Conservation (phyloP, 2,888 invertebrate genomes). For the Entomobrya multifasciata region DNA sequence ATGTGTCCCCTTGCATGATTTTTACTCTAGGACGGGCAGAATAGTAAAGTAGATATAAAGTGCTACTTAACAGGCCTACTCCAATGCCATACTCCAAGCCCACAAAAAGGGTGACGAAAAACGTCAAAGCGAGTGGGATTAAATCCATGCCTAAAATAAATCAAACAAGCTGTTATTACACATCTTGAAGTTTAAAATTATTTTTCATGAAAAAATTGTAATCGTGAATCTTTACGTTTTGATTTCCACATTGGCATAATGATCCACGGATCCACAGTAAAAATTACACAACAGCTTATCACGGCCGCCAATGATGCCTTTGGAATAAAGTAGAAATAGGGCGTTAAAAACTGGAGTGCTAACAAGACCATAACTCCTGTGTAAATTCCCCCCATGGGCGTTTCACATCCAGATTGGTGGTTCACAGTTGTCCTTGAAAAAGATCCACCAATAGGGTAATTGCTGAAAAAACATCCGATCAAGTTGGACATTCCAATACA, state of each 20-base stretch:
- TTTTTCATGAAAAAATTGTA: too few relatives aligned
- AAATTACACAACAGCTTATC: conserved; percentile 92
- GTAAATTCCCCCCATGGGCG: conserved; percentile 87
- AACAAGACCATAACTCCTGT: conserved; percentile 90
- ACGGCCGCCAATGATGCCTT: conserved; percentile 84
- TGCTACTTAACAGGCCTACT: conserved; percentile 90
- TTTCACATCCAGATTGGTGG: conserved; percentile 82
- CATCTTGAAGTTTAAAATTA: neutral
- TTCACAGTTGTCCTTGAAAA: conserved; percentile 82
- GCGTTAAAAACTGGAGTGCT: conserved; percentile 91
- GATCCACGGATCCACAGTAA: conserved; percentile 84
- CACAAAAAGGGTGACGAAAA: conserved; percentile 90
- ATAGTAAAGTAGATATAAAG: conserved; percentile 92
- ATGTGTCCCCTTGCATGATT: conserved; percentile 83
- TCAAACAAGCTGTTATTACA: conserved; percentile 1
- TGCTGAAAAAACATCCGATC: conserved; percentile 82
- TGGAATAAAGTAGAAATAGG: conserved; percentile 93
- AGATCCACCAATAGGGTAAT: conserved; percentile 80
- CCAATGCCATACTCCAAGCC: conserved; percentile 94
- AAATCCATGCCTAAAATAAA: conserved; percentile 88
- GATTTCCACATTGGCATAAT: conserved; percentile 88
- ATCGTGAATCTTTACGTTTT: too few relatives aligned
- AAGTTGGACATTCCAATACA: conserved; percentile 82
- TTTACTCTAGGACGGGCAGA: conserved; percentile 92
- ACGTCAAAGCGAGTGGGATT: conserved; percentile 91